These are phyloP conservation scores for Callitettix versicolor DNA, from an alignment of 1,140 invertebrate species.

Conservation along the genomic window DNA sequence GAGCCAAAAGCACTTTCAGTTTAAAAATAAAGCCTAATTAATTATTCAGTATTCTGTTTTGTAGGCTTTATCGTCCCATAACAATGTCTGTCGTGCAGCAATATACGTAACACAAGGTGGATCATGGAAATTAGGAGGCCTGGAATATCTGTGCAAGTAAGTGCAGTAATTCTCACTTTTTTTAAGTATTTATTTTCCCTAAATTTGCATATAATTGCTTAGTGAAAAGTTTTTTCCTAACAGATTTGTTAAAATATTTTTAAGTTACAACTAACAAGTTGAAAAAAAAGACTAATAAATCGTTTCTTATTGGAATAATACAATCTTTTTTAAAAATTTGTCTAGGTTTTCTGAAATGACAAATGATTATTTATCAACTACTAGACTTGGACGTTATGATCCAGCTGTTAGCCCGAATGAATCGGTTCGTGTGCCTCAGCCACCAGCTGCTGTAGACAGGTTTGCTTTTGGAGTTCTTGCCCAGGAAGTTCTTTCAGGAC, in stretches of 20 bases:
- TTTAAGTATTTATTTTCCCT: background rate
- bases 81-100: conserved; percentile 67
- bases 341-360: conserved; percentile 50
- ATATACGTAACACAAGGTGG: conserved; percentile 71
- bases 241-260: no score
- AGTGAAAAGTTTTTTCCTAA: no score
- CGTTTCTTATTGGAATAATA: no score
- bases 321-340: conserved; percentile 1
- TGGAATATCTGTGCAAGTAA: conserved; percentile 60
- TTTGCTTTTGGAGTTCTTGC: conserved; percentile 71
- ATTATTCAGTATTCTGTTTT: no score
- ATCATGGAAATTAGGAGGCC: conserved; percentile 69
- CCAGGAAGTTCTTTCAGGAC: conserved; percentile 54
- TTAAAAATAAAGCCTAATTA: no score
- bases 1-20: no score
- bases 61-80: conserved; percentile 59
- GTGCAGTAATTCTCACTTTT: background rate
- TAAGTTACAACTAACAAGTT: no score
- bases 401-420: conserved; percentile 60
- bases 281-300: no score
- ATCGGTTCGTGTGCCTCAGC: conserved; percentile 37
- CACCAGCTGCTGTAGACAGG: conserved; percentile 53
- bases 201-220: background rate
- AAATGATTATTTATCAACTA: conserved; percentile 52
- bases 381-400: conserved; percentile 50